A percentile compares a stretch with the other conserved stretches of the same genome.
These are phyloP conservation scores for Pica pica DNA, from an alignment of 2,113 vertebrate genomes.

Conservation along the genomic window DNA sequence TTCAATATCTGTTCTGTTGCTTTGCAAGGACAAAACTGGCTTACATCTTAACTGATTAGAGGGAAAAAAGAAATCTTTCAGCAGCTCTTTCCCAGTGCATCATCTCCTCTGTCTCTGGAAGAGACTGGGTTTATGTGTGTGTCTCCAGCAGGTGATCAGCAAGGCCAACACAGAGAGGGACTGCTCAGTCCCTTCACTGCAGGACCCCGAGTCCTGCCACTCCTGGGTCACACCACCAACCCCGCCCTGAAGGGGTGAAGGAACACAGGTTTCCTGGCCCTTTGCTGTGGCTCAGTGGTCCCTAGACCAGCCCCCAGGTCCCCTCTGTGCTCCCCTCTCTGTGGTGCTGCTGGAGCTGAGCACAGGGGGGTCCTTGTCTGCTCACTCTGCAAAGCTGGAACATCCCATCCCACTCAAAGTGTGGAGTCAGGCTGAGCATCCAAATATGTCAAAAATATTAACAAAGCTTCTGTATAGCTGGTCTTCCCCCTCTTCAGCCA, in stretches of 20 bases:
- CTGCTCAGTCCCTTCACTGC: background rate
- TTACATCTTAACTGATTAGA: slow-evolving; percentile 11
- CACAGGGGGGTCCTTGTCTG: accelerated
- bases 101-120: background rate
- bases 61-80: background rate
- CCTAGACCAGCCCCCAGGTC: accelerated
- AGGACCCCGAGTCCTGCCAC: accelerated
- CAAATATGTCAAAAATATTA: background rate
- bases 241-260: background rate
- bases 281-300: background rate
- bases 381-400: background rate
- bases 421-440: background rate
- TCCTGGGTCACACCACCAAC: background rate
- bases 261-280: accelerated
- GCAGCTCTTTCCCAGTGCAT: background rate
- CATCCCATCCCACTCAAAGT: background rate
- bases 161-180: background rate
- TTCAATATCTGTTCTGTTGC: slow-evolving; percentile 1
- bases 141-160: background rate
- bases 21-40: background rate
- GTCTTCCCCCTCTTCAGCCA: background rate
- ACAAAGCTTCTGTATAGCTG: background rate
- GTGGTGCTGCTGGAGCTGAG: background rate
- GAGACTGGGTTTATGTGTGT: accelerated
- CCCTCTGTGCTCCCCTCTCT: accelerated